phyloP scores from a whole-genome alignment of 2,797 vertebrate genomes.

The Anguilla obscura region DNA sequence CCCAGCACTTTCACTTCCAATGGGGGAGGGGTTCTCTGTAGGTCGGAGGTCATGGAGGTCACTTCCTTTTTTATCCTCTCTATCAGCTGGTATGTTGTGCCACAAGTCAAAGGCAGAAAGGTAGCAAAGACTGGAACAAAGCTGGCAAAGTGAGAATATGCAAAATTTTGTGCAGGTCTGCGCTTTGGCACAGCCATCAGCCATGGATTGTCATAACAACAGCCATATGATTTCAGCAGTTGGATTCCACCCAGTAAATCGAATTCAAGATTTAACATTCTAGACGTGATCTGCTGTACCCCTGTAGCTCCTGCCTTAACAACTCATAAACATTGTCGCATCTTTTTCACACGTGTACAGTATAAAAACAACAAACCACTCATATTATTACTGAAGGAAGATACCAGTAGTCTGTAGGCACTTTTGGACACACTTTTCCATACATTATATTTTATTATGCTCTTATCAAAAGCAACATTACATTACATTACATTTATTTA shows the following conservation, averaged over 20 bases:
- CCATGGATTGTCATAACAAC: neutral
- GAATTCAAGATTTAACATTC: neutral
- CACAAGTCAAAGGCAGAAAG: conserved; percentile 21
- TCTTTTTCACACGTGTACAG: neutral
- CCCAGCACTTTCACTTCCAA: conserved; percentile 35
- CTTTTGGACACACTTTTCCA: neutral
- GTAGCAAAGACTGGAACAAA: conserved; percentile 3
- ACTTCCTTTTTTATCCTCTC: conserved; percentile 26
- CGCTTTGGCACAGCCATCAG: neutral
- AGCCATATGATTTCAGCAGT: neutral
- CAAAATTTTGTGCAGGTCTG: neutral
- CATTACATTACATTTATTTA: no score
- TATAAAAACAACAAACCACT: conserved; percentile 12
- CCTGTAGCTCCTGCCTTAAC: neutral
- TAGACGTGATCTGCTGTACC: neutral
- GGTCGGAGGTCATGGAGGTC: conserved; percentile 12
- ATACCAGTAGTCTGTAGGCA: neutral
- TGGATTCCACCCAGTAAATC: neutral
- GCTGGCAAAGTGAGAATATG: conserved; percentile 17
- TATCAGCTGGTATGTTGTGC: conserved; percentile 4
- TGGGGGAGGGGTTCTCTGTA: conserved; percentile 10
- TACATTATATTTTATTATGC: no score
- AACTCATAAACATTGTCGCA: neutral
- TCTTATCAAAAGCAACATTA: no score
- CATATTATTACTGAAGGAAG: neutral